Evolutionary conservation across 2,113 vertebrate species (phyloP).

Genomic region (Columba janthina): DNA sequence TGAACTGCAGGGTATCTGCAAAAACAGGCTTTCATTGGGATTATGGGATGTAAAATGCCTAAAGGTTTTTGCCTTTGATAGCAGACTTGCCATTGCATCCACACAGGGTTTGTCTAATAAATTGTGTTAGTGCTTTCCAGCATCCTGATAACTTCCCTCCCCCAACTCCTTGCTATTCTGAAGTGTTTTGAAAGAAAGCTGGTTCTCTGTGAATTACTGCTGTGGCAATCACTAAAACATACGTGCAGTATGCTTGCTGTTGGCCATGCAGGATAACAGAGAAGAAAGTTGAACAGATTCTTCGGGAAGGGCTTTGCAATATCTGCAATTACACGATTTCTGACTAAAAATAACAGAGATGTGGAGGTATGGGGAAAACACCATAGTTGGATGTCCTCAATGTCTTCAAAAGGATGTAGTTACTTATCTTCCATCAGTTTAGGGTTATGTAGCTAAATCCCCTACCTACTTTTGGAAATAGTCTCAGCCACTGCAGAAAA

Average conservation of each 20-base stretch:
- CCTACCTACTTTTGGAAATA: neutral
- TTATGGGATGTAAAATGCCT: slow-evolving; percentile 72
- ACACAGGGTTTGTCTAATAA: slow-evolving; percentile 66
- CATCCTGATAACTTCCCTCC: slow-evolving; percentile 49
- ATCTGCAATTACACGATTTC: neutral
- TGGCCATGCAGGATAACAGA: neutral
- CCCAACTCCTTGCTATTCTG: slow-evolving; percentile 19
- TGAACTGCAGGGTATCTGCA: slow-evolving; percentile 70
- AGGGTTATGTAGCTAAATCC: neutral
- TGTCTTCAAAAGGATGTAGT: neutral
- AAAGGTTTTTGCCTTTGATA: slow-evolving; percentile 71
- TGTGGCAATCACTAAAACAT: neutral
- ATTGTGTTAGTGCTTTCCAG: slow-evolving; percentile 55
- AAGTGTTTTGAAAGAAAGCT: slow-evolving; percentile 42
- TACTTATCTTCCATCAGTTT: neutral
- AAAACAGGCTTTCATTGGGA: slow-evolving; percentile 71
- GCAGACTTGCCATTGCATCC: slow-evolving; percentile 60
- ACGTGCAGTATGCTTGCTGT: neutral
- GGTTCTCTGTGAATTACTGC: neutral
- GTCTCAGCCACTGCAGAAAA: neutral
- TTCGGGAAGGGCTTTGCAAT: neutral
- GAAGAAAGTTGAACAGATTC: neutral
- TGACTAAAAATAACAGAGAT: neutral
- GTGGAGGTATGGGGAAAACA: neutral
- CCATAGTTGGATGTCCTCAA: accelerated